phyloP scores from a whole-genome alignment of 2,113 vertebrate species.

The Pitta sordida region DNA sequence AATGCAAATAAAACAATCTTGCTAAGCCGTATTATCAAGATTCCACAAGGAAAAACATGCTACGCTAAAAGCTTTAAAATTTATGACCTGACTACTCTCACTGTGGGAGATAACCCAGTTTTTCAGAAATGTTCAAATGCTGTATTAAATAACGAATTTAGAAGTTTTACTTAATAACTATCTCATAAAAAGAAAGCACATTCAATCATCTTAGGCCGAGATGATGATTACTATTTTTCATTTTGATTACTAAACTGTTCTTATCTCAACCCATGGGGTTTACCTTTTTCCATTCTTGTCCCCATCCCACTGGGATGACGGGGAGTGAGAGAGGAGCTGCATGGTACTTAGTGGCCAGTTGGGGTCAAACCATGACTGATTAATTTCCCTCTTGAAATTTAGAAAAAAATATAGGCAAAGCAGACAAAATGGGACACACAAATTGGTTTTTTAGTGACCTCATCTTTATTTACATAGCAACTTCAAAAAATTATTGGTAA shows the following conservation, averaged over 20 bases:
- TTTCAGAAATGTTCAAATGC: neutral
- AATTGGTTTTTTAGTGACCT: neutral
- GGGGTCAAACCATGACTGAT: neutral
- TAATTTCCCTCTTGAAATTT: neutral
- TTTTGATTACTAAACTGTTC: neutral
- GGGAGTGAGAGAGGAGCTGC: neutral
- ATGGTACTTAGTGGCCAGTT: neutral
- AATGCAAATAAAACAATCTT: neutral
- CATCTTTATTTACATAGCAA: neutral
- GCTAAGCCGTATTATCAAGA: neutral
- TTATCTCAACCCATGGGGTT: neutral
- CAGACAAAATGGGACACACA: neutral
- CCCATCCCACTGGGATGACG: neutral
- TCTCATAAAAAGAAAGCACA: neutral
- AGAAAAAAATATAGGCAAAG: neutral
- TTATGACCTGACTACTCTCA: slow-evolving; percentile 6
- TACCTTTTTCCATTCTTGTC: neutral
- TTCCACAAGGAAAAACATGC: neutral
- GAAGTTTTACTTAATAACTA: neutral
- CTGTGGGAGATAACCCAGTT: slow-evolving; percentile 26
- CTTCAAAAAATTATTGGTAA: neutral
- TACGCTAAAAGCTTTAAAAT: slow-evolving; percentile 27
- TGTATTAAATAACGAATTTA: neutral
- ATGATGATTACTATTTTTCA: neutral
- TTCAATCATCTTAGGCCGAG: neutral